A percentile compares a stretch with the other conserved stretches of the same genome.
Conservation (phyloP, 2,888 invertebrate species). For the Epirrita christyi region DNA sequence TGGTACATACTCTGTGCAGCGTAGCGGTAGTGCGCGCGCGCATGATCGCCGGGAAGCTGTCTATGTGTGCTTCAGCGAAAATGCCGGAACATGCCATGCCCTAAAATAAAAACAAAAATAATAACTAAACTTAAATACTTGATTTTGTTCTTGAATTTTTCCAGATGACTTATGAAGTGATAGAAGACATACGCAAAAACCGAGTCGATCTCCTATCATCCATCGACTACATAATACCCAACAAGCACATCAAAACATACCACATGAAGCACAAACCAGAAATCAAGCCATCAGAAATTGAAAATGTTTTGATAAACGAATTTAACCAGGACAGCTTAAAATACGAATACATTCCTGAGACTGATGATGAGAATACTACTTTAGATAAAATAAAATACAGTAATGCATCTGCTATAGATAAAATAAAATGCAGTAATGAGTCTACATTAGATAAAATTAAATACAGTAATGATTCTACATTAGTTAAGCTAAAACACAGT, state of each 20-base stretch:
- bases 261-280: conserved; percentile 31
- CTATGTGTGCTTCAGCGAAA: no score
- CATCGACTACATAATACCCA: conserved; percentile 43
- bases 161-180: conserved; percentile 57
- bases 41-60: no score
- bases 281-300: conserved; percentile 28
- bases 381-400: conserved; percentile 21
- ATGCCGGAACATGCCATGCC: no score
- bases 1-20: no score
- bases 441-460: conserved; percentile 14
- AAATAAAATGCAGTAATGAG: not conserved
- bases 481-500: not conserved
- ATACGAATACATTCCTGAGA: conserved; percentile 23
- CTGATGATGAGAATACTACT: conserved; percentile 31
- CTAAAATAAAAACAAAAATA: no score
- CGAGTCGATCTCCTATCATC: conserved; percentile 49
- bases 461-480: not conserved
- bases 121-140: not conserved
- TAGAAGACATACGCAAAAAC: conserved; percentile 57
- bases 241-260: conserved; percentile 48
- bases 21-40: no score
- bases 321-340: conserved; percentile 10
- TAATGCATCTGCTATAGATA: no score
- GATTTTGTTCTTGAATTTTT: conserved; percentile 14
- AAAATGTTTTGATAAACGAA: conserved; percentile 24